Base-by-base conservation (phyloP, 2,113 vertebrate genomes). In the Castor canadensis region DNA sequence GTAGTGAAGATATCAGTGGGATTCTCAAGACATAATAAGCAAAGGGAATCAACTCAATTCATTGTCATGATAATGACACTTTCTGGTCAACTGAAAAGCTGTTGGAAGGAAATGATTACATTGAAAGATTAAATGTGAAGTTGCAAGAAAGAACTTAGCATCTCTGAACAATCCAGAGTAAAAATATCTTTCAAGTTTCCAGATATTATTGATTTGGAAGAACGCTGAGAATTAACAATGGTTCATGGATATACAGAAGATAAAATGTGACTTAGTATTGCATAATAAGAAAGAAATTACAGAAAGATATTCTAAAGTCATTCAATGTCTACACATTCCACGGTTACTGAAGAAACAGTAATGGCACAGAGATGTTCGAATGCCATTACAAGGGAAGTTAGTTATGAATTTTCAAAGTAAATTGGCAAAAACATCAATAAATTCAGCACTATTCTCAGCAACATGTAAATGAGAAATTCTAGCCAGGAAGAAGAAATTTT, bases 351-450 rank as follows among this genome's bases (percentile, higher is more conserved):
- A 75, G 79, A 91, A 96, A 82, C 40, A 86, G 58, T 79, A 86
- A 95, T 32, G 40, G 28, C 49, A 75, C 24, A 43, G 67, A 92
- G 67, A 91, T 79, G 89, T 95, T 56, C 90, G 72, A 90, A 83
- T 93, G 86, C 66, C 60, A 89, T 95, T 82, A 95, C 83, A 88
- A 69, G 91, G 79, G 43, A 95, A 96, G 95, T 94, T 96, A 88
- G 79, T 89, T 94, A 86, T 58, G 24, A 94, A 85, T 87, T 87
- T 81, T 96, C 90, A 89, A 92, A 95, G 77, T 43, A 66, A 96
- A 93, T 76, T 89, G 62, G n/a, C 49, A 80, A 91, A 93, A 96
- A 87, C 43, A 94, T 69, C 10, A 30, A 83, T 93, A 91, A 71
- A 94, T 91, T 88, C 92, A 97, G 85, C 81, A 94, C 79, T 95